Evolutionary conservation across 2,888 invertebrate genomes (phyloP).

Genomic region (Spialia ferax): DNA sequence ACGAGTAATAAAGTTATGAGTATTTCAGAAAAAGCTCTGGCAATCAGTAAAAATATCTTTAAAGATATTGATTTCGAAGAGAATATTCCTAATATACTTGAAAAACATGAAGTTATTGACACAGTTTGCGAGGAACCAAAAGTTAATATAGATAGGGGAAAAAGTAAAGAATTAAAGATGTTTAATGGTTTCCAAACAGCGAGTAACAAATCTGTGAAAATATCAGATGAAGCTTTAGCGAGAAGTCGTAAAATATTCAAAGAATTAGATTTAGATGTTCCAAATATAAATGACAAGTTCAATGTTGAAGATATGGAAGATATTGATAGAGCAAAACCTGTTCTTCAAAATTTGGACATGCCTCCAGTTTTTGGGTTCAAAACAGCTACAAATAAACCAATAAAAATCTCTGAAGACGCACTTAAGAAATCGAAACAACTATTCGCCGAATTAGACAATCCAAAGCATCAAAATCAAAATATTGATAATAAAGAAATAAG

Average conservation of each 20-base stretch:
- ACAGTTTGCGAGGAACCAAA: neutral
- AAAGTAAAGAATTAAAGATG: neutral
- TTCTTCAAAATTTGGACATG: conserved; percentile 27
- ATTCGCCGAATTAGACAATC: neutral
- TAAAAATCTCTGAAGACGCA: conserved; percentile 59
- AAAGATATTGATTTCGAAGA: conserved; percentile 50
- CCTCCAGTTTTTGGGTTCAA: conserved; percentile 53
- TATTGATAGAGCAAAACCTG: neutral
- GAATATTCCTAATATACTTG: conserved; percentile 2
- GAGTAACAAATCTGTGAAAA: conserved; percentile 53
- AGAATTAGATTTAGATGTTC: conserved; percentile 44
- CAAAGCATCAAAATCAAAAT: neutral
- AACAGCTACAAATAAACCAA: conserved; percentile 61
- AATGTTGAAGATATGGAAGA: neutral
- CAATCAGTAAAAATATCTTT: conserved; percentile 64
- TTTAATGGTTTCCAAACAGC: conserved; percentile 56
- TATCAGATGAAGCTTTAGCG: conserved; percentile 57
- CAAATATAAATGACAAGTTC: neutral
- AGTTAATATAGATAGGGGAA: neutral
- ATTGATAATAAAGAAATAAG: neutral
- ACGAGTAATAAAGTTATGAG: conserved; percentile 60
- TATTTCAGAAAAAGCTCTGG: conserved; percentile 62
- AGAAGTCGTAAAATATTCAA: conserved; percentile 50
- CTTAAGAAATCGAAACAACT: conserved; percentile 44
- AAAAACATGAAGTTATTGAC: neutral